phyloP scores from a whole-genome alignment of 2,797 vertebrate species.

The Melopsittacus undulatus region DNA sequence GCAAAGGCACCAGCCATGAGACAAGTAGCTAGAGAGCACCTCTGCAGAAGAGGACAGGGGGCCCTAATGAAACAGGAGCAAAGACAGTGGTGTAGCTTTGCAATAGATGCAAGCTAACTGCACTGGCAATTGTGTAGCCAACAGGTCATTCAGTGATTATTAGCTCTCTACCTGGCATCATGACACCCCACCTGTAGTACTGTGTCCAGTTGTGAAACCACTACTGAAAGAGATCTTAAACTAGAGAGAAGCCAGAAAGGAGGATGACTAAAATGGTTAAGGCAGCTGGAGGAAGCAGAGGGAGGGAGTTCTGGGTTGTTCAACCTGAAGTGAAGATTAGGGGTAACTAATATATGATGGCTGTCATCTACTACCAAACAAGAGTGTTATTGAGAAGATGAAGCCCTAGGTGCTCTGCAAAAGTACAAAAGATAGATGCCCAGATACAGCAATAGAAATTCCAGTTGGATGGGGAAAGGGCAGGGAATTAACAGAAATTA shows the following conservation, averaged over 20 bases:
- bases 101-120: not conserved
- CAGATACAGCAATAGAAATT: not conserved
- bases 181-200: not conserved
- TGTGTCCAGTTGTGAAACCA: not conserved
- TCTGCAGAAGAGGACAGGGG: not conserved
- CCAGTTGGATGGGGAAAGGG: not conserved
- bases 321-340: not conserved
- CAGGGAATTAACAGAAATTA: not conserved
- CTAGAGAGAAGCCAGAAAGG: not conserved
- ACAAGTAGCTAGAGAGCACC: not conserved
- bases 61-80: not conserved
- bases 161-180: rapidly evolving
- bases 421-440: not conserved
- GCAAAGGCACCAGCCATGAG: not conserved
- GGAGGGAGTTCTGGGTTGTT: not conserved
- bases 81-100: not conserved
- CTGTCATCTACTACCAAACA: not conserved
- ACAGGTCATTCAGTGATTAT: not conserved
- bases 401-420: not conserved
- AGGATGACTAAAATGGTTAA: not conserved
- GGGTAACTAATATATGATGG: not conserved
- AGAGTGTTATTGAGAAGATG: not conserved
- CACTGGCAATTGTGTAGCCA: not conserved
- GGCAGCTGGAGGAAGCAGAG: not conserved
- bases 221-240: not conserved